Percentiles rank a stretch among this genome's conserved stretches.
phyloP scores from a whole-genome alignment of 2,888 invertebrate species.

The Hartigia nigra region DNA sequence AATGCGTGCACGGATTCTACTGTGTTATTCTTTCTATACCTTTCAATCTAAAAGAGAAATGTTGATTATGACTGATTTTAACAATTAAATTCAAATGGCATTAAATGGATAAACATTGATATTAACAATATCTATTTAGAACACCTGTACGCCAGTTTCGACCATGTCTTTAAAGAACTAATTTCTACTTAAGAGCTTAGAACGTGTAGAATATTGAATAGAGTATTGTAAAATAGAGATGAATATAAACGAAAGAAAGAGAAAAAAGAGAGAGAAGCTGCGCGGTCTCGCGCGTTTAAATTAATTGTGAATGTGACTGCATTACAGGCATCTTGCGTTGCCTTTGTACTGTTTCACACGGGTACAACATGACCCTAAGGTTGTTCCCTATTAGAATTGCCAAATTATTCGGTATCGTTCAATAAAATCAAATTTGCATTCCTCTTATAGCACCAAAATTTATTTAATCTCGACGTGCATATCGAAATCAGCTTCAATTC shows the following conservation, averaged over 20 bases:
- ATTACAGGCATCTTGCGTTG: conserved; percentile 18
- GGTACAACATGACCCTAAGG: conserved; percentile 21
- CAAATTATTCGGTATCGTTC: background rate
- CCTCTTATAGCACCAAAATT: background rate
- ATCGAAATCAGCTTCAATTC: background rate
- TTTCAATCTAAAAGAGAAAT: conserved; percentile 18
- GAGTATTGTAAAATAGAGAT: conserved; percentile 28
- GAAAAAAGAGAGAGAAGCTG: conserved; percentile 13
- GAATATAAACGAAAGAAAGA: conserved; percentile 13
- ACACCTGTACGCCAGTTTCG: conserved; percentile 15
- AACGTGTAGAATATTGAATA: conserved; percentile 28
- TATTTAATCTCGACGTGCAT: background rate
- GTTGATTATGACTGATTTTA: conserved; percentile 11
- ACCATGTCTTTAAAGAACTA: conserved; percentile 22
- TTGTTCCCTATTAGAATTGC: conserved; percentile 29
- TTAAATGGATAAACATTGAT: conserved; percentile 13
- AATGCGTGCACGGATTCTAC: conserved; percentile 26
- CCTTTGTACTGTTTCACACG: conserved; percentile 22
- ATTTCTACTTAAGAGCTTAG: conserved; percentile 24
- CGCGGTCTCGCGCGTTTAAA: conserved; percentile 2
- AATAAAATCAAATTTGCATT: background rate
- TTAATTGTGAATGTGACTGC: conserved; percentile 7
- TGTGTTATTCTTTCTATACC: conserved; percentile 19
- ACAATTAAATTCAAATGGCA: background rate
- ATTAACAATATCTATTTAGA: conserved; percentile 20